Conservation (phyloP, 2,888 invertebrate species). For the Lithophane leautieri region DNA sequence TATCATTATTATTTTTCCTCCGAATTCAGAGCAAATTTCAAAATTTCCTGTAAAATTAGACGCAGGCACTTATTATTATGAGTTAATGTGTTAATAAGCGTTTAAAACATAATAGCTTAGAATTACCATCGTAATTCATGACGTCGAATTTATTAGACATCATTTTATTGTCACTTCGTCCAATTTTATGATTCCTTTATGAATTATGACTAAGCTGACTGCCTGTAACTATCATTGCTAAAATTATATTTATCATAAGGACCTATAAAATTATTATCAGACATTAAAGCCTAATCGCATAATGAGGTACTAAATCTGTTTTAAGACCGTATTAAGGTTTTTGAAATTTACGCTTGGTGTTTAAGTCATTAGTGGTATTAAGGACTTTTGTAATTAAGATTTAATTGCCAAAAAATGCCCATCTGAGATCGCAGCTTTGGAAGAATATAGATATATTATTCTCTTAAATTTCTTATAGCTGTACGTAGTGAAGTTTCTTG, state of each 20-base stretch:
- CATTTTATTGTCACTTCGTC: slow-evolving; percentile 53
- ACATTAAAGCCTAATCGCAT: slow-evolving; percentile 46
- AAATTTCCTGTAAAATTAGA: neutral
- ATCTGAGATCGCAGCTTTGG: neutral
- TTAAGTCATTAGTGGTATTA: slow-evolving; percentile 33
- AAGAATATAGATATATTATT: neutral
- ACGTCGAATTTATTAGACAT: slow-evolving; percentile 55
- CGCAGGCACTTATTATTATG: slow-evolving; percentile 22
- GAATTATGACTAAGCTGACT: slow-evolving; percentile 46
- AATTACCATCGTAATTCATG: slow-evolving; percentile 53
- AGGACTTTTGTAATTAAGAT: slow-evolving; percentile 15
- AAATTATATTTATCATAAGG: slow-evolving; percentile 47
- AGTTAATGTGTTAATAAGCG: slow-evolving; percentile 44
- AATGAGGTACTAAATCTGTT: slow-evolving; percentile 58
- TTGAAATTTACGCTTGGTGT: slow-evolving; percentile 26
- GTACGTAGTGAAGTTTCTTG: neutral
- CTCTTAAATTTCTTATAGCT: neutral
- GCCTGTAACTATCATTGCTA: slow-evolving; percentile 44
- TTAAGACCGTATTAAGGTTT: slow-evolving; percentile 49
- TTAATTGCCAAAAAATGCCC: neutral
- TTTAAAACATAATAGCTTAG: slow-evolving; percentile 50
- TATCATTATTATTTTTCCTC: neutral
- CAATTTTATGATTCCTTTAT: slow-evolving; percentile 50
- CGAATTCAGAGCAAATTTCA: neutral
- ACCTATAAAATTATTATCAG: slow-evolving; percentile 54